Conservation (phyloP, 2,113 vertebrate species). For the Heterotis niloticus region DNA sequence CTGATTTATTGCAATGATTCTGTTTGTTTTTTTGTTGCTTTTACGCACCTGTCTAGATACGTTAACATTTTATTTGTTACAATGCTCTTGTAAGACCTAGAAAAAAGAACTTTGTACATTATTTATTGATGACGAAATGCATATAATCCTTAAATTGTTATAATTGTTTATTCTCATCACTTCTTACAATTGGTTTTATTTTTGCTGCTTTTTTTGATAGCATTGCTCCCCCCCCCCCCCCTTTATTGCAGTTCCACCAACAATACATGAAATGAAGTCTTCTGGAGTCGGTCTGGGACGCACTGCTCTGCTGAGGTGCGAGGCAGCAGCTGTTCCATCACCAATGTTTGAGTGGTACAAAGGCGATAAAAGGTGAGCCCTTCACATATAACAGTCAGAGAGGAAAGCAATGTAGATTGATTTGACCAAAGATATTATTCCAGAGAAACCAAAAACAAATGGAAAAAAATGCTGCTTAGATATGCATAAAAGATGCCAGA, state of each 20-base stretch:
- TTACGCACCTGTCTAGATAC: not conserved
- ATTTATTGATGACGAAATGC: no score
- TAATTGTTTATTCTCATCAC: no score
- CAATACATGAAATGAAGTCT: constrained; percentile 94
- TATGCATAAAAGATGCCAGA: no score
- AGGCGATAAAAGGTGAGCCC: constrained; percentile 92
- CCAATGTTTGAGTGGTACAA: constrained; percentile 93
- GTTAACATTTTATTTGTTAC: not conserved
- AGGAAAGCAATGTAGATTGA: no score
- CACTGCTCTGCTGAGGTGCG: constrained; percentile 85
- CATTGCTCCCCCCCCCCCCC: constrained; percentile 18
- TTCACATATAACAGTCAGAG: no score
- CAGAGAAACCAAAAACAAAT: no score
- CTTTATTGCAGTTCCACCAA: constrained; percentile 78
- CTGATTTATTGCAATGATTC: constrained; percentile 26
- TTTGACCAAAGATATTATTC: no score
- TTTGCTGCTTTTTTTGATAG: not conserved
- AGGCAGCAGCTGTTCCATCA: constrained; percentile 87
- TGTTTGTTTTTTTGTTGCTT: not conserved
- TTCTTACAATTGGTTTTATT: not conserved
- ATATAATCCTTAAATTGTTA: no score
- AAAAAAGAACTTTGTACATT: not conserved
- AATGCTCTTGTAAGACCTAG: not conserved
- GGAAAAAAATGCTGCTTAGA: no score
- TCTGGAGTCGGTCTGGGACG: constrained; percentile 80